Evolutionary conservation across 2,797 vertebrate species (phyloP), one percentile per base, ranked within the genome.

Genomic region (Acrossocheilus wenchowensis): DNA sequence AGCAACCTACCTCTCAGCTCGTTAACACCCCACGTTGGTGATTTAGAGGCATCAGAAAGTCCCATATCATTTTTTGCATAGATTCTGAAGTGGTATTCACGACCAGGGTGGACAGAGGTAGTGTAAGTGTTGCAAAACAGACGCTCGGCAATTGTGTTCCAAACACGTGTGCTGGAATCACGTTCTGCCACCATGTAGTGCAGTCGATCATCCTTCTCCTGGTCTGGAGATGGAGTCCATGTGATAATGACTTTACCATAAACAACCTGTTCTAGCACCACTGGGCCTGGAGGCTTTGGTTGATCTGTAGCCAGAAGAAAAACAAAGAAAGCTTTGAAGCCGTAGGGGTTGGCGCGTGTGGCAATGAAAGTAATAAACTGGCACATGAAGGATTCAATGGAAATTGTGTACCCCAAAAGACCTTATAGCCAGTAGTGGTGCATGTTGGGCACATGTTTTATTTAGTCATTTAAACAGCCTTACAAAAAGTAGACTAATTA

Each of bases 51-150:
- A 54, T 92, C 91, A 14, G 97, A 98, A 86, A 90, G 78, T 52
- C 97, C 97, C 93, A 97, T 88, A 36, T 93, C 93, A 1, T 97
- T 98, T 90, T 96, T 97, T 88, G 97, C 97, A 54, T 96, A 94
- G 68, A 98, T 92, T 19, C 91, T 94, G 87, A 97, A 98, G 91
- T 96, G 94, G 83, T 98, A 97, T 88, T 97, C 91, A 5, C 85
- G 86, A 30, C 97, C 96, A 0, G 95, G 88, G 62, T 95, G 66
- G 81, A 97, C 88, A 17, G 87, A 92, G 91, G 94, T 93, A 0
- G 96, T 98, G 90, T 94, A 96, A 45, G 92, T 95, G 92, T 95
- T 96, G 82, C 92, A 93, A 88, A 95, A 95, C 87, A 98, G 91
- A 7, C 91, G 93, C 87, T 96, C 94, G 0, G 94, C 96, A 75